phyloP scores from a whole-genome alignment of 2,888 invertebrate species.

The Imbricaverruca yamaguchii region DNA sequence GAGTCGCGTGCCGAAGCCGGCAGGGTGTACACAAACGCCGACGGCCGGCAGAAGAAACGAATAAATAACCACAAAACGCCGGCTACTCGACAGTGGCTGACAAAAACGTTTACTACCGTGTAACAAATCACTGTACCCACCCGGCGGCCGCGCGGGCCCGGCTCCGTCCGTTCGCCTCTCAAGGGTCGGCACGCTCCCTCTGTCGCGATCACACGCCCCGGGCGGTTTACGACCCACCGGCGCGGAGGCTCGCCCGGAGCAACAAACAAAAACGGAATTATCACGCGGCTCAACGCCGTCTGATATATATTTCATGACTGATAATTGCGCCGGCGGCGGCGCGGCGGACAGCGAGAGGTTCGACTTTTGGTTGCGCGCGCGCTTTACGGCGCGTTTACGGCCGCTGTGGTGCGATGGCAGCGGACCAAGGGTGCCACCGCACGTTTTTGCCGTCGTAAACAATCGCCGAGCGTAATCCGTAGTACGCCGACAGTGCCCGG shows the following conservation, averaged over 20 bases:
- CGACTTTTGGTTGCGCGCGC: background rate
- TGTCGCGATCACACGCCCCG: background rate
- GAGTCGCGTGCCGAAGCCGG: too few species aligned
- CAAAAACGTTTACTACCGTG: too few species aligned
- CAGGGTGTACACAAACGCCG: too few species aligned
- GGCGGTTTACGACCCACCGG: background rate
- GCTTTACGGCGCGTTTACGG: background rate
- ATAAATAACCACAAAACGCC: too few species aligned
- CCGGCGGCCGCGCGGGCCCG: too few species aligned
- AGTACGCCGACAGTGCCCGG: background rate
- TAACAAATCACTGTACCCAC: too few species aligned
- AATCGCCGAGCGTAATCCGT: background rate
- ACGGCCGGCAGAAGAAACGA: too few species aligned
- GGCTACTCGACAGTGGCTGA: too few species aligned
- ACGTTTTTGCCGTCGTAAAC: background rate
- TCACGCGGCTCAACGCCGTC: background rate
- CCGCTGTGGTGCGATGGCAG: background rate
- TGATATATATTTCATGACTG: slow-evolving; percentile 16
- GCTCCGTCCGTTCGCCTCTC: too few species aligned
- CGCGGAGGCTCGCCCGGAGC: background rate
- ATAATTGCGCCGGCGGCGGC: background rate
- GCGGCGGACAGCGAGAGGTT: background rate
- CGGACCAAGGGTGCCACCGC: background rate
- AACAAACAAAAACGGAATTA: background rate
- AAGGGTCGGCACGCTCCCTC: too few species aligned